Evolutionary conservation across 2,888 invertebrate species (phyloP).

Genomic region (Drosophila paramelanica): DNA sequence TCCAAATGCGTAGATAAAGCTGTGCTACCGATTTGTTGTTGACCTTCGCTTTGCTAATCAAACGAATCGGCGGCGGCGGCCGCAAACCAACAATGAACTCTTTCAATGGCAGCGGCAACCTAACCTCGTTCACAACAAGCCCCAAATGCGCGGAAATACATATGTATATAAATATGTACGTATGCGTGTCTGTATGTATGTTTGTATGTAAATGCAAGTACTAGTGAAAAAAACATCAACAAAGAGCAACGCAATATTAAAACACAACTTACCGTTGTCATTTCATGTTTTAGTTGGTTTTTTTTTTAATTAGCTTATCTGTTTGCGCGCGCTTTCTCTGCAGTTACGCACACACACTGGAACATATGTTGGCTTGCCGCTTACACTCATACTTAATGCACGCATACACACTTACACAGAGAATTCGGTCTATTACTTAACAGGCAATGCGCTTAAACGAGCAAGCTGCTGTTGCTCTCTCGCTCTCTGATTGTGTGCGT

Average conservation of each 20-base stretch:
- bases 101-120: constrained; percentile 65
- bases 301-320: constrained; percentile 54
- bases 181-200: background rate
- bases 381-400: constrained; percentile 20
- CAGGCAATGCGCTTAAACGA: constrained; percentile 52
- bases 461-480: constrained; percentile 25
- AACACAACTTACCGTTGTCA: constrained; percentile 35
- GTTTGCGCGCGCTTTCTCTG: constrained; percentile 79
- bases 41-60: constrained; percentile 67
- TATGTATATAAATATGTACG: background rate
- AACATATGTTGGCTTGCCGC: constrained; percentile 26
- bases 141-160: constrained; percentile 56
- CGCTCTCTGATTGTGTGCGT: constrained; percentile 1
- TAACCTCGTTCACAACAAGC: constrained; percentile 61
- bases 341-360: constrained; percentile 22
- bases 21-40: constrained; percentile 63
- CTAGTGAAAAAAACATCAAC: background rate
- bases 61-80: constrained; percentile 35
- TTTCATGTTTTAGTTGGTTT: constrained; percentile 35
- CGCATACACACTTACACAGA: constrained; percentile 30
- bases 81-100: constrained; percentile 65
- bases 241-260: constrained; percentile 22
- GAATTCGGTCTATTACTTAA: constrained; percentile 73
- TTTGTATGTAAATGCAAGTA: constrained; percentile 16
- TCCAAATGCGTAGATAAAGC: constrained; percentile 55